Evolutionary conservation across 2,888 invertebrate genomes (phyloP), one percentile per base, ranked within the genome.

Genomic region (Lacanobia wlatinum): DNA sequence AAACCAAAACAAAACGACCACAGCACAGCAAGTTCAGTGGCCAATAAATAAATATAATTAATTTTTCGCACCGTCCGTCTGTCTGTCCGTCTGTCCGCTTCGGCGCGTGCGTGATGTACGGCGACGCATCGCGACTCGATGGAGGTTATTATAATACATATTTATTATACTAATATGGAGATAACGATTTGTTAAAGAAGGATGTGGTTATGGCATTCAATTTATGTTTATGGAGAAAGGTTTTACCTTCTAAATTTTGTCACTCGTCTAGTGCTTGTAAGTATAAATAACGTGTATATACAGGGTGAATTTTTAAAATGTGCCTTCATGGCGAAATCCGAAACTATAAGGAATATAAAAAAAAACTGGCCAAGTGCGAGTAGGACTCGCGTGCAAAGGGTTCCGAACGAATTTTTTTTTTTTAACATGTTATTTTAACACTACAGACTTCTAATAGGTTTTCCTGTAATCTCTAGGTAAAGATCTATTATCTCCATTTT

Each of bases 51-150:
- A 73, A 82, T 82, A 59, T 73, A 77, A 82, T 82, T 80, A 82
- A 84, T 82, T 84, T 82, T 80, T 80, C 80, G 83, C 70, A 79
- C 87, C 83, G 89, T 89, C 89, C 79, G 86, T 76, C 78, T 61
- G 77, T 70, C 64, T 72, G 77, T 67, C 46, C 72, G 77, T 70
- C 59, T 72, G 77, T 67, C 28, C 78, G 68, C 56, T 14, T 65
- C 78, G 67, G 82, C 79, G 79, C 82, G 23, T 67, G 78, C 66
- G 59, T 71, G 70, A 72, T 63, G 76, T 79, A 77, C 82, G 61
- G 79, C 75, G 12, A 69, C 72, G 70, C 62, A 73, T 80, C 78
- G 80, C 86, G 80, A 84, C n/a, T 34, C 34, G 76, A 82, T 63
- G 38, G 34, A 18, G 21, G 43, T 59, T 77, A 52, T 53, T 75